Evolutionary conservation across 2,797 vertebrate species (phyloP).

Genomic region (Taeniopygia guttata): DNA sequence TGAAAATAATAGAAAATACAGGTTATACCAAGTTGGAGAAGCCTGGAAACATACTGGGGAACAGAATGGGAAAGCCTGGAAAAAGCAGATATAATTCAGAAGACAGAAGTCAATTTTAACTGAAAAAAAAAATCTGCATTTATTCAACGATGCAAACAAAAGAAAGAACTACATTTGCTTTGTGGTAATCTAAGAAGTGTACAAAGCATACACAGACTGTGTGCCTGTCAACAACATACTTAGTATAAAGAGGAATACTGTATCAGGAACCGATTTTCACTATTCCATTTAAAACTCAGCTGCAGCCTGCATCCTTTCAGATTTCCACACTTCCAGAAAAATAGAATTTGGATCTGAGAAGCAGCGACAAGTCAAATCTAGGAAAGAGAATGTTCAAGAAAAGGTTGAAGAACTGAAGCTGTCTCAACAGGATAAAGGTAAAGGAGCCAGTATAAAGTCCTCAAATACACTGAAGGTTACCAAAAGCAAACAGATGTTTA

Average conservation of each 20-base stretch:
- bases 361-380: neutral
- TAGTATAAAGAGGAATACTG: neutral
- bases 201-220: neutral
- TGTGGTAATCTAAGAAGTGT: neutral
- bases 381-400: neutral
- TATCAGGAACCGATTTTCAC: neutral
- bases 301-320: neutral
- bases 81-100: neutral
- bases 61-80: neutral
- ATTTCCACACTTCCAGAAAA: neutral
- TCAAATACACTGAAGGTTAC: neutral
- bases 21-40: neutral
- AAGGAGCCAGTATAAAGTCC: neutral
- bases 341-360: neutral
- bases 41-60: neutral
- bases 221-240: neutral
- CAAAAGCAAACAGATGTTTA: neutral
- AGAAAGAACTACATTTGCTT: neutral
- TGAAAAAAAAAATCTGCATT: neutral
- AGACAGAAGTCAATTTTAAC: neutral
- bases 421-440: neutral
- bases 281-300: neutral
- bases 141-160: neutral
- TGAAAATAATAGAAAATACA: neutral
- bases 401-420: neutral